phyloP scores from a whole-genome alignment of 2,113 vertebrate genomes.

The Solea solea region DNA sequence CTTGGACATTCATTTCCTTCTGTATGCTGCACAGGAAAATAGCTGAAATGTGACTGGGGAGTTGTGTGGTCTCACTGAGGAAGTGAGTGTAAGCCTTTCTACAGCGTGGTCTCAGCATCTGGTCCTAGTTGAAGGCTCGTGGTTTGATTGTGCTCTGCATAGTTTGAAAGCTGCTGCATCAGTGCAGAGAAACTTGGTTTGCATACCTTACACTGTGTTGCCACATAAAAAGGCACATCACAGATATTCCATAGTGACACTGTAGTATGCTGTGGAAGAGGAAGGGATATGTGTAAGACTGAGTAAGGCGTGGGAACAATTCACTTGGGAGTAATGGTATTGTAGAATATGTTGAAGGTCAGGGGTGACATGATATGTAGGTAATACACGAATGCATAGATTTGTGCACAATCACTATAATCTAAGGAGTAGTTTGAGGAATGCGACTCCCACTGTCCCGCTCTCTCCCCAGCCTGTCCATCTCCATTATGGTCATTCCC shows the following conservation, averaged over 20 bases:
- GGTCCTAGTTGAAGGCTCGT: conserved; percentile 63
- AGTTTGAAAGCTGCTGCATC: conserved; percentile 43
- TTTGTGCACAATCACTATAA: conserved; percentile 28
- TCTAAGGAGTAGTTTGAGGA: conserved; percentile 50
- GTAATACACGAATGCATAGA: not conserved
- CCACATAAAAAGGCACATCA: conserved; percentile 4
- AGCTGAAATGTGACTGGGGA: conserved; percentile 40
- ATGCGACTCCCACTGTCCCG: conserved; percentile 65
- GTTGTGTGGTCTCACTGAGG: conserved; percentile 62
- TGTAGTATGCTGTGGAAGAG: no score
- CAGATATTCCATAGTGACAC: no score
- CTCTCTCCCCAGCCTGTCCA: conserved; percentile 53
- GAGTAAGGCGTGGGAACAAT: no score
- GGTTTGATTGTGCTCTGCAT: conserved; percentile 51
- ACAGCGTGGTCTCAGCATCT: conserved; percentile 57
- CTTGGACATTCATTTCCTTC: conserved; percentile 13
- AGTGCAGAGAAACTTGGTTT: conserved; percentile 49
- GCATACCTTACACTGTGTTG: conserved; percentile 23
- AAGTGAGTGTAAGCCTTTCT: conserved; percentile 51
- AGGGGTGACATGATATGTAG: not conserved
- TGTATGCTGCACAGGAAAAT: conserved; percentile 40
- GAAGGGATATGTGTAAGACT: no score
- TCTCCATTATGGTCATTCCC: conserved; percentile 72
- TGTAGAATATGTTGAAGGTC: not conserved
- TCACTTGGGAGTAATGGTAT: not conserved